Evolutionary conservation across 1,140 invertebrate genomes (phyloP).

Genomic region (Eriosoma lanigerum): DNA sequence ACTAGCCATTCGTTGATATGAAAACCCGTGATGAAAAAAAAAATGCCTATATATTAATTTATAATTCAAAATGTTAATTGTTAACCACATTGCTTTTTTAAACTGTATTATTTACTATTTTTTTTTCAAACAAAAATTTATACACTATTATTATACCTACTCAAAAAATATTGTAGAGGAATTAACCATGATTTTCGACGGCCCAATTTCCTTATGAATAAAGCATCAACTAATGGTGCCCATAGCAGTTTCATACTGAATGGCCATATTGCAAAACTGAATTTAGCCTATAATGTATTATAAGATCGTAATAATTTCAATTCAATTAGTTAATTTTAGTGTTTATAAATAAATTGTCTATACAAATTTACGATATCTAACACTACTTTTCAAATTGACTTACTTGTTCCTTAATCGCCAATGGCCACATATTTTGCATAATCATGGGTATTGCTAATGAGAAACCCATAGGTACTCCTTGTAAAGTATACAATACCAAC

Average conservation of each 20-base stretch:
- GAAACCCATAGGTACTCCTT: conserved; percentile 95
- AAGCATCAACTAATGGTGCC: conserved; percentile 96
- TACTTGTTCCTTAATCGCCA: conserved; percentile 68
- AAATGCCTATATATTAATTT: conserved; percentile 54
- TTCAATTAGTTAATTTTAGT: no score
- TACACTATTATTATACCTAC: conserved; percentile 56
- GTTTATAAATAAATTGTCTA: no score
- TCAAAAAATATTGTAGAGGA: conserved; percentile 86
- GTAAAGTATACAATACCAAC: conserved; percentile 88
- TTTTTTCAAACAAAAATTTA: no score
- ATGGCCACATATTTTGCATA: conserved; percentile 72
- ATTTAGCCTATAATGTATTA: conserved; percentile 77
- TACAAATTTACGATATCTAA: no score
- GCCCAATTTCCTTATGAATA: conserved; percentile 84
- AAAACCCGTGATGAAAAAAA: conserved; percentile 84
- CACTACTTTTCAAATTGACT: neutral
- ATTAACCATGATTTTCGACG: conserved; percentile 98
- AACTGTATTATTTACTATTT: no score
- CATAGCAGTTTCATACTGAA: conserved; percentile 96
- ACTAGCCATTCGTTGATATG: conserved; percentile 77
- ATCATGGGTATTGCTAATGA: conserved; percentile 93
- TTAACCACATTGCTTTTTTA: neutral
- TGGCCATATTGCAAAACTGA: conserved; percentile 97
- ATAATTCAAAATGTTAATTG: neutral
- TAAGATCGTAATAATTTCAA: no score